These are phyloP conservation scores for Eupithecia vulgata DNA, from an alignment of 2,888 invertebrate genomes.

Conservation along the genomic window DNA sequence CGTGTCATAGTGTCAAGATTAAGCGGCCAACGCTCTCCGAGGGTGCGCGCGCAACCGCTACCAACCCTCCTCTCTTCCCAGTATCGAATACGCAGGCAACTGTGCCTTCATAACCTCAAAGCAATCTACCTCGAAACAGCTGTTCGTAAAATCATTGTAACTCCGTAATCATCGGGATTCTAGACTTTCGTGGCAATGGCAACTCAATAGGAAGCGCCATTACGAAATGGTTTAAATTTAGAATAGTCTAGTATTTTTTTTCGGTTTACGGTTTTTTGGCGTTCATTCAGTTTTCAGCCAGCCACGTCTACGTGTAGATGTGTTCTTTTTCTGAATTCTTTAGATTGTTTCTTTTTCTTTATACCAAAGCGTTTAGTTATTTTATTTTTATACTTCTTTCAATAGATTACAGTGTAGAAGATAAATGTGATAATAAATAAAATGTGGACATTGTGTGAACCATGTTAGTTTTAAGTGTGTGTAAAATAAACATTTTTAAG, in stretches of 20 bases:
- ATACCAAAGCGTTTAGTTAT: conserved; percentile 15
- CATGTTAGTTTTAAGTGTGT: conserved; percentile 63
- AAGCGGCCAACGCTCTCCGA: conserved; percentile 51
- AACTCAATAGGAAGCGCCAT: conserved; percentile 54
- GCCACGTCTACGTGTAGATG: conserved; percentile 59
- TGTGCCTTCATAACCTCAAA: conserved; percentile 80
- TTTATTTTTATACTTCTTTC: conserved; percentile 35
- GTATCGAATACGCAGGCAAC: conserved; percentile 71
- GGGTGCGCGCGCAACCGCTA: conserved; percentile 76
- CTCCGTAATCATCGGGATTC: conserved; percentile 49
- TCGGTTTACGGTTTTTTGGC: conserved; percentile 72
- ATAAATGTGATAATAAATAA: conserved; percentile 41
- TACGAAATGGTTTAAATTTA: conserved; percentile 80
- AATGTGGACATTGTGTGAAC: conserved; percentile 48
- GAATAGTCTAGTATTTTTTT: conserved; percentile 66
- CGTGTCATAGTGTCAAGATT: conserved; percentile 63
- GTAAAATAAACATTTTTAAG: conserved; percentile 51
- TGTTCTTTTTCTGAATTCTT: conserved; percentile 51
- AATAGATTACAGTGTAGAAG: conserved; percentile 51
- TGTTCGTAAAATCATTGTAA: conserved; percentile 62
- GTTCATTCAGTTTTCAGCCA: conserved; percentile 78
- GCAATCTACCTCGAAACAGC: conserved; percentile 65
- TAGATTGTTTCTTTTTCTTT: conserved; percentile 20
- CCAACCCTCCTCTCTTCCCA: conserved; percentile 49
- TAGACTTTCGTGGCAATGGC: conserved; percentile 51